phyloP scores from a whole-genome alignment of 2,113 vertebrate genomes.

The Pristiophorus japonicus region DNA sequence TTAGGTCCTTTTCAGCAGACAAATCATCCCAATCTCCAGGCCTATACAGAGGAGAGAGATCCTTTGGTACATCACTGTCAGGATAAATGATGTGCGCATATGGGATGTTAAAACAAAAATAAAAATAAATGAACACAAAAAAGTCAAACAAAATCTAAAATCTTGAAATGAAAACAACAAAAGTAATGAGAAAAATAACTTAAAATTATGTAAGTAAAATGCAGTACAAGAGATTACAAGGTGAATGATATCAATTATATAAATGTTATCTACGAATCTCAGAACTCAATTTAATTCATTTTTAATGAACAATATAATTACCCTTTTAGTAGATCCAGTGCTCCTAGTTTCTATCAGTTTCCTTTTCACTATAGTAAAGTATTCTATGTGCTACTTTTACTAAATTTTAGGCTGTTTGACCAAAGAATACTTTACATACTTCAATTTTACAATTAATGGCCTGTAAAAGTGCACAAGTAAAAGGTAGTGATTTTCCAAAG shows the following conservation, averaged over 20 bases:
- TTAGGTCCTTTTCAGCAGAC: conserved; percentile 84
- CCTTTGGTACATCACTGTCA: conserved; percentile 91
- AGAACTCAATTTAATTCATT: background rate
- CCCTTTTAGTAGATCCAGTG: background rate
- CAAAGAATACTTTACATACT: background rate
- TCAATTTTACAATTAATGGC: background rate
- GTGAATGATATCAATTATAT: background rate
- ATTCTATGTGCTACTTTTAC: background rate
- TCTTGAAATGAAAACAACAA: conserved; percentile 45
- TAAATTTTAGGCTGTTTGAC: background rate
- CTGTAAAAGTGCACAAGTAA: background rate
- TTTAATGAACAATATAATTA: background rate
- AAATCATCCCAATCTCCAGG: conserved; percentile 96
- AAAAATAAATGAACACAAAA: conserved; percentile 54
- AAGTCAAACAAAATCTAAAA: conserved; percentile 40
- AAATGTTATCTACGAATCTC: background rate
- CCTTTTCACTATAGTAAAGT: background rate
- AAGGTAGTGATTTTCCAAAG: background rate
- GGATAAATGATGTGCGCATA: conserved; percentile 64
- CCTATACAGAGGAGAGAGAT: conserved; percentile 99
- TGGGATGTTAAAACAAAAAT: conserved; percentile 58
- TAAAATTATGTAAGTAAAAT: conserved; percentile 39
- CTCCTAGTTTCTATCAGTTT: background rate
- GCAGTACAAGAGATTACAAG: conserved; percentile 33
- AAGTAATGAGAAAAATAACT: conserved; percentile 46